Conservation (phyloP, 2,888 invertebrate genomes). For the Tipula confusa region DNA sequence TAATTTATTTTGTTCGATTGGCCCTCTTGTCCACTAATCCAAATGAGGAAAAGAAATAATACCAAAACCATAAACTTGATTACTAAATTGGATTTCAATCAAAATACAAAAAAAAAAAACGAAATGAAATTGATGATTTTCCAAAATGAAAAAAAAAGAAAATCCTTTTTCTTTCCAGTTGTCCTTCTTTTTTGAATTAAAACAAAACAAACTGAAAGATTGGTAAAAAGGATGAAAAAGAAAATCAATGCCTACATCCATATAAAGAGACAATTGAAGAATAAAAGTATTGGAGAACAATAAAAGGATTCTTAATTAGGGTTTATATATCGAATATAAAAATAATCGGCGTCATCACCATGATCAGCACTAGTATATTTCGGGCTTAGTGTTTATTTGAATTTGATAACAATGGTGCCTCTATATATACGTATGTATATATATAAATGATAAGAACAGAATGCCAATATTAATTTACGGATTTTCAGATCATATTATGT, state of each 20-base stretch:
- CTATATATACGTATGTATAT: no score
- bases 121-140: neutral
- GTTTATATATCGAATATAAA: slow-evolving; percentile 20
- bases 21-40: slow-evolving; percentile 6
- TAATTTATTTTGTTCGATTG: slow-evolving; percentile 20
- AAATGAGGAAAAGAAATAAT: slow-evolving; percentile 1
- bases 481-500: slow-evolving; percentile 1
- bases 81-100: slow-evolving; percentile 20
- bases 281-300: neutral
- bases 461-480: slow-evolving; percentile 12
- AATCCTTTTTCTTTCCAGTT: neutral
- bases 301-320: slow-evolving; percentile 25
- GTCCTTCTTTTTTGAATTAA: neutral
- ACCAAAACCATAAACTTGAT: slow-evolving; percentile 6
- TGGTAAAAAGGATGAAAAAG: neutral
- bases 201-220: neutral
- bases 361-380: neutral
- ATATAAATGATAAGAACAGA: neutral
- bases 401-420: neutral
- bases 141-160: neutral
- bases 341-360: slow-evolving; percentile 1
- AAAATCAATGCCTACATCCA: slow-evolving; percentile 16
- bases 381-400: neutral
- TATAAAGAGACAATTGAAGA: neutral
- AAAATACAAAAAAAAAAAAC: neutral